Conservation (phyloP, 37 sponge, comb jelly and placozoan genomes). For the Hexactinellida sp. region DNA sequence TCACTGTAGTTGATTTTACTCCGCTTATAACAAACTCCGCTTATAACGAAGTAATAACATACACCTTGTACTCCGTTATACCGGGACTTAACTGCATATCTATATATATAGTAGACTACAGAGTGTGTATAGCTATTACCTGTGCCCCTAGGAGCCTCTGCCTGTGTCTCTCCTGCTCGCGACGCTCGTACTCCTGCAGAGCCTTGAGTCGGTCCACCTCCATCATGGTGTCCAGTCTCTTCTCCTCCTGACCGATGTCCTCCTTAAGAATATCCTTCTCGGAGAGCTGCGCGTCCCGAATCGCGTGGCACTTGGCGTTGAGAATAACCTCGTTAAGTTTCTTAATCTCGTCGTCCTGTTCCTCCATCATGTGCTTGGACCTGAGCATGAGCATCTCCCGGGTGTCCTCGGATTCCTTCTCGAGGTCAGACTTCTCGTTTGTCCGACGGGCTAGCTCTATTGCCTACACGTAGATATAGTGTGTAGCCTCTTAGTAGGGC, state of each 20-base stretch:
- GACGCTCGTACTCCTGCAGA: constrained; percentile 61
- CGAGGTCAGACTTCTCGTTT: not conserved
- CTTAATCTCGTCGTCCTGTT: constrained; percentile 98
- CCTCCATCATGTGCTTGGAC: constrained; percentile 56
- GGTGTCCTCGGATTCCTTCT: constrained; percentile 35
- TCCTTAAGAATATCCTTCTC: constrained; percentile 67
- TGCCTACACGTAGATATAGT: not conserved
- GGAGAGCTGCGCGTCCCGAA: constrained; percentile 82
- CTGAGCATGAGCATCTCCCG: constrained; percentile 36
- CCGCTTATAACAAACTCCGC: too few relatives aligned
- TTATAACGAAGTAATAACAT: too few relatives aligned
- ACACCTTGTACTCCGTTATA: too few relatives aligned
- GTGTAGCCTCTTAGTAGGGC: too few relatives aligned
- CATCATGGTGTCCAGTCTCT: constrained; percentile 87
- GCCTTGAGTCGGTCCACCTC: constrained; percentile 69
- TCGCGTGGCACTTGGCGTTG: constrained; percentile 98
- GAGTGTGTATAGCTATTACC: not conserved
- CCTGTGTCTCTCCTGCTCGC: constrained; percentile 26
- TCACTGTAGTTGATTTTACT: too few relatives aligned
- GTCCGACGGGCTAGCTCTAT: constrained; percentile 11
- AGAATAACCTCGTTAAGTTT: constrained; percentile 88
- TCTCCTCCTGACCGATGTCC: constrained; percentile 64
- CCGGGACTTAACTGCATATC: too few relatives aligned
- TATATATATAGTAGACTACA: not conserved
- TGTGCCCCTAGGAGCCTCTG: constrained; percentile 2